Percentiles rank a stretch among this genome's conserved stretches.
These are phyloP conservation scores for Stomatorhinus ivindoensis DNA, from an alignment of 2,113 vertebrate species.

Conservation along the genomic window DNA sequence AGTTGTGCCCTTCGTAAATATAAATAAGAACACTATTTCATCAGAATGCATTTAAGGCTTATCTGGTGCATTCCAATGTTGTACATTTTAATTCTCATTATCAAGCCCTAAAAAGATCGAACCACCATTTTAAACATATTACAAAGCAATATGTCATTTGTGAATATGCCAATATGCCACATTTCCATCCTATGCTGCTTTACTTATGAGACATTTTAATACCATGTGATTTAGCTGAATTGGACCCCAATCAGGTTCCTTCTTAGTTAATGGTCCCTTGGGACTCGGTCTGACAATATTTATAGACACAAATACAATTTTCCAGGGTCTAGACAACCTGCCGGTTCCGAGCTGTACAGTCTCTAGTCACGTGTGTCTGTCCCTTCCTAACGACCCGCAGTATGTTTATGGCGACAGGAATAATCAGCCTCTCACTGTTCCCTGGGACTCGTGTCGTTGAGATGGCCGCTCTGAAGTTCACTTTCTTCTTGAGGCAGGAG, in stretches of 20 bases:
- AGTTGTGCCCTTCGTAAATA: background rate
- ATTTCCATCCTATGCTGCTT: background rate
- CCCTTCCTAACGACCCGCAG: background rate
- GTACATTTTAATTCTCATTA: background rate
- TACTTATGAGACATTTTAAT: background rate
- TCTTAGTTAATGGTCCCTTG: background rate
- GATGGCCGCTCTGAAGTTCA: conserved; percentile 24
- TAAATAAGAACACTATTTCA: background rate
- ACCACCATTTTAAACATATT: background rate
- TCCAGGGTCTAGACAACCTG: background rate
- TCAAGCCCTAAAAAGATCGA: background rate
- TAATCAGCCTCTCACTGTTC: background rate
- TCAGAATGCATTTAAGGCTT: background rate
- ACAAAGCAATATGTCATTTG: background rate
- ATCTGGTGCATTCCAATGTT: background rate
- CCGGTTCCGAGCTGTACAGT: background rate
- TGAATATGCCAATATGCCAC: background rate
- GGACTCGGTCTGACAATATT: background rate
- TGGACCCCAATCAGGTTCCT: background rate
- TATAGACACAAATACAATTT: background rate
- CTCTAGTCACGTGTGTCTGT: background rate
- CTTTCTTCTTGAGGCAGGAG: conserved; percentile 34
- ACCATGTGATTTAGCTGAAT: background rate
- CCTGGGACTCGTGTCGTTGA: background rate
- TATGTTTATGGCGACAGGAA: background rate